These are phyloP conservation scores for Xiphophorus couchianus DNA, from an alignment of 2,113 vertebrate genomes.

Conservation along the genomic window DNA sequence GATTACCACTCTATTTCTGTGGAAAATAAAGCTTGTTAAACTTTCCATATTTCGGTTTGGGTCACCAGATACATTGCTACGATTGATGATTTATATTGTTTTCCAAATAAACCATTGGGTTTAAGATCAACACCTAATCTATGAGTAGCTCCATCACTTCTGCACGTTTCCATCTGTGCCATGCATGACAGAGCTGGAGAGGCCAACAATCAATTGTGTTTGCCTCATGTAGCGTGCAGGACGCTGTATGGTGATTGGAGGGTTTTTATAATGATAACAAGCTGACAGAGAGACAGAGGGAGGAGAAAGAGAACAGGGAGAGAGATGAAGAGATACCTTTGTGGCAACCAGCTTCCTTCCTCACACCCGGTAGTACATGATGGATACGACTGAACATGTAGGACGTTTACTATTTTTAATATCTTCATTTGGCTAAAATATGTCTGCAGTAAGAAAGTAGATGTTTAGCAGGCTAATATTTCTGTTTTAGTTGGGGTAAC, in stretches of 20 bases:
- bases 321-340: conserved; percentile 23
- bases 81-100: background rate
- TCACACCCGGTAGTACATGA: conserved; percentile 1
- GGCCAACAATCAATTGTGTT: conserved; percentile 53
- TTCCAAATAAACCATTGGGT: background rate
- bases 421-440: background rate
- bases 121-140: background rate
- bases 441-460: background rate
- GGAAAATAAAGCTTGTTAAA: background rate
- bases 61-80: background rate
- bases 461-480: background rate
- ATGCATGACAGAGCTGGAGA: conserved; percentile 35
- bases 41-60: background rate
- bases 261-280: conserved; percentile 18
- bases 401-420: background rate
- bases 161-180: conserved; percentile 29
- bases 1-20: background rate
- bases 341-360: conserved; percentile 11
- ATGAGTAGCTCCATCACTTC: background rate
- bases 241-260: conserved; percentile 10
- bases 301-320: conserved; percentile 12
- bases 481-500: background rate
- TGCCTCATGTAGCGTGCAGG: conserved; percentile 49
- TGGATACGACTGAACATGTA: conserved; percentile 60
- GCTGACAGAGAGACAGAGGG: conserved; percentile 7